Evolutionary conservation across 2,113 vertebrate genomes (phyloP).

Genomic region (Hylia prasina): DNA sequence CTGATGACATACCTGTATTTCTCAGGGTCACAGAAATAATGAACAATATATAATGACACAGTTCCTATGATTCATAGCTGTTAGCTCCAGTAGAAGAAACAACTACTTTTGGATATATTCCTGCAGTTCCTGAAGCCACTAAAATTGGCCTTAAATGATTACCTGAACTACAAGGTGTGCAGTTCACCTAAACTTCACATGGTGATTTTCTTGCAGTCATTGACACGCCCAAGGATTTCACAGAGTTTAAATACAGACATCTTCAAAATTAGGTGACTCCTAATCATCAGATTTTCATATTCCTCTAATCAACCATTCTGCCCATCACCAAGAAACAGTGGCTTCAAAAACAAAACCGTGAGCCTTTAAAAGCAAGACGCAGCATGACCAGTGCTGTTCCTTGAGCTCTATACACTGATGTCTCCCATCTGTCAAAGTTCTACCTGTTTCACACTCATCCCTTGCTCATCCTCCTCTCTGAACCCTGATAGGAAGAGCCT

Average conservation of each 20-base stretch:
- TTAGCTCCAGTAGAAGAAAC: background rate
- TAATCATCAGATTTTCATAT: background rate
- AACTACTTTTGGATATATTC: background rate
- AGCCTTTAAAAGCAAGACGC: background rate
- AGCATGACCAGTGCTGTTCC: background rate
- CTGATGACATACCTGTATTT: background rate
- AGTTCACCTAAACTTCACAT: background rate
- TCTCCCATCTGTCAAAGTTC: background rate
- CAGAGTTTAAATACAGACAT: background rate
- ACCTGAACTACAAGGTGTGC: background rate
- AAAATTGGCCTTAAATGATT: background rate
- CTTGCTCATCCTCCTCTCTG: background rate
- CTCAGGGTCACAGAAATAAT: slow-evolving; percentile 29
- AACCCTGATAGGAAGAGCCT: background rate
- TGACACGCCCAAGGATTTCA: background rate
- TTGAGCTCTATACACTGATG: background rate
- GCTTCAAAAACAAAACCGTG: background rate
- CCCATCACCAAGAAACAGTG: background rate
- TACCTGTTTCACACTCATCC: background rate
- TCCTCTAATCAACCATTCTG: background rate
- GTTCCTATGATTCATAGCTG: background rate
- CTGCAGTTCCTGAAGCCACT: background rate
- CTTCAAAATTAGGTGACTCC: background rate
- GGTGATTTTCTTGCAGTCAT: background rate
- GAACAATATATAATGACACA: background rate